phyloP scores from a whole-genome alignment of 2,113 vertebrate genomes.

The Elephas maximus region DNA sequence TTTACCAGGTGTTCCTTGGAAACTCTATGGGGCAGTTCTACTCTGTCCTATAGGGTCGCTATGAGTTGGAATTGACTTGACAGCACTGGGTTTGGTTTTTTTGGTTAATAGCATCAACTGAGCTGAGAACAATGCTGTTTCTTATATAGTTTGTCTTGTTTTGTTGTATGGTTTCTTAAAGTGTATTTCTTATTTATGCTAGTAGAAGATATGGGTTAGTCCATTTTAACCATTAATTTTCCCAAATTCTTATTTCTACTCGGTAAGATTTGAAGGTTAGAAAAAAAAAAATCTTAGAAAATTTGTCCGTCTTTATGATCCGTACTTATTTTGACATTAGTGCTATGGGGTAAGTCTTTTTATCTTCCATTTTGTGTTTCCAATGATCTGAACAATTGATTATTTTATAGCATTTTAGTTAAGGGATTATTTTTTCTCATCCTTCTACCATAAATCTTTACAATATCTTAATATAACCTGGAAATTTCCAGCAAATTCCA shows the following conservation, averaged over 20 bases:
- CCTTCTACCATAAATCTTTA: conserved; percentile 39
- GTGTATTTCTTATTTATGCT: background rate
- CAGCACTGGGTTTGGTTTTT: too few species aligned
- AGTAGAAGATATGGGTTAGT: background rate
- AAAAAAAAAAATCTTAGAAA: conserved; percentile 40
- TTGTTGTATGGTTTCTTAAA: background rate
- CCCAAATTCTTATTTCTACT: conserved; percentile 11
- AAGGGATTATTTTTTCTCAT: conserved; percentile 50
- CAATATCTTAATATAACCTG: conserved; percentile 50
- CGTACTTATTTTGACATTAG: background rate
- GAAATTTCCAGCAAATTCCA: conserved; percentile 58
- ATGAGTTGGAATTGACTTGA: too few species aligned
- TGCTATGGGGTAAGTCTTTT: conserved; percentile 11
- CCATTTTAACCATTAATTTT: background rate
- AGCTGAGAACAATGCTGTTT: background rate
- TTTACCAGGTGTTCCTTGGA: too few species aligned
- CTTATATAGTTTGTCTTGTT: background rate
- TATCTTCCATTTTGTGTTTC: background rate
- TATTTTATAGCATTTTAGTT: conserved; percentile 41
- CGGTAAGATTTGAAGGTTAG: conserved; percentile 30
- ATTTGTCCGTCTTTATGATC: background rate
- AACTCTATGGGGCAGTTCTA: too few species aligned
- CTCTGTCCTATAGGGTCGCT: too few species aligned
- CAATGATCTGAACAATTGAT: background rate
- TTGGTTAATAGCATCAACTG: background rate